Conservation (phyloP, 2,113 vertebrate species). For the Bothrops jararaca region DNA sequence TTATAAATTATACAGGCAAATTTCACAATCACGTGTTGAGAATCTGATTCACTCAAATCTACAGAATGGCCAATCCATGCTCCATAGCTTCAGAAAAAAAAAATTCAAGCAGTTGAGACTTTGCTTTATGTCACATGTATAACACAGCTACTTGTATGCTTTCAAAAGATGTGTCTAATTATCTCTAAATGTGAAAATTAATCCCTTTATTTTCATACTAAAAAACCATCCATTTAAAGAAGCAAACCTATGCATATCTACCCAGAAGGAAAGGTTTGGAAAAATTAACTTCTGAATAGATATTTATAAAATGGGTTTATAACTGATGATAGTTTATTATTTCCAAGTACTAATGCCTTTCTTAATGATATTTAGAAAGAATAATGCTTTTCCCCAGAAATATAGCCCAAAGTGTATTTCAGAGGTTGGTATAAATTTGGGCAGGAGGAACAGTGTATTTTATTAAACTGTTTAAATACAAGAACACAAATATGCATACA, state of each 20-base stretch:
- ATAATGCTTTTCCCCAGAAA: not conserved
- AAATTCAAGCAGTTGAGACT: not conserved
- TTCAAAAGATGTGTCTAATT: not conserved
- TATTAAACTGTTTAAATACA: not conserved
- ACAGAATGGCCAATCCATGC: not conserved
- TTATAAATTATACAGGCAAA: not conserved
- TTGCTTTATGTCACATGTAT: not conserved
- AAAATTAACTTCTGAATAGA: not conserved
- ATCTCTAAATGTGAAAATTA: not conserved
- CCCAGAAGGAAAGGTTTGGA: not conserved
- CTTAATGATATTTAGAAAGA: not conserved
- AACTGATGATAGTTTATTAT: not conserved
- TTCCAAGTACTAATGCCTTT: not conserved
- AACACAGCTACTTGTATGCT: not conserved
- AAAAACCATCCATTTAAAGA: not conserved
- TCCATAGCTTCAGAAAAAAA: not conserved
- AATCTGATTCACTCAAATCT: not conserved
- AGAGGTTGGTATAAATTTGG: not conserved
- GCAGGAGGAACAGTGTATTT: not conserved
- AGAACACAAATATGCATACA: not conserved
- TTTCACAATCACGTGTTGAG: not conserved
- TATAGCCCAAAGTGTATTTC: not conserved
- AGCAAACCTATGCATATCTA: not conserved
- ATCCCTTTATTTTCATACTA: not conserved
- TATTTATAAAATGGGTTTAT: not conserved